Base-by-base conservation (phyloP, 2,888 invertebrate genomes). In the Resseliella maxima region DNA sequence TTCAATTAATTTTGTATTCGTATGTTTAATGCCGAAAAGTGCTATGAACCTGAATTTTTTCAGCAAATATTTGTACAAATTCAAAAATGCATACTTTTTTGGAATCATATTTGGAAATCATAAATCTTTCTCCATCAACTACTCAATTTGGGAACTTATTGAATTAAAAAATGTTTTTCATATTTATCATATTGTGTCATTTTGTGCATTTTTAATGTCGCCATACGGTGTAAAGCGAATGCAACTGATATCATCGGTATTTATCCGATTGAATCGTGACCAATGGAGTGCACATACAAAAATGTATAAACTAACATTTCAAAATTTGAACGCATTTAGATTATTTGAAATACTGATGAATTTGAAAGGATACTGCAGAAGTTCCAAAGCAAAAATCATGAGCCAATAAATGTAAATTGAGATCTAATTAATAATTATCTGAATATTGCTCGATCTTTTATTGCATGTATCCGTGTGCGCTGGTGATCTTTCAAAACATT, bases 361-460 rank as follows among this genome's bases (percentile, higher is more conserved):
- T 59, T 50, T 50, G 10, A 50, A 59, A 6, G 24, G 5, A 59
- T 59, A 18, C 31, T 72, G 1, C 1, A 35, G 1, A 10, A 72
- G n/a, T 35, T 35, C 72, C 31, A 31, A 12, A 72, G 72, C 72
- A 27, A 72, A n/a, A 72, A 0, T 72, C 72, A 72, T 35, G 15
- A 72, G 31, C 72, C 72, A 18, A 31, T 72, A 72, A 72, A 72
- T 72, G 72, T 35, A 72, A 72, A 72, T 72, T 31, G 31, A 72
- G 15, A 72, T 72, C 72, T 72, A 72, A 72, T 72, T 72, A 35
- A 72, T 72, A 72, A 72, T 72, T 72, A 72, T 72, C 72, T 72
- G 72, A 31, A 31, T 35, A 72, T 31, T 31, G 72, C 31, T 72
- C 12, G n/a, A n/a, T n/a, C n/a, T n/a, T n/a, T 10, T 72, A 72